phyloP scores from a whole-genome alignment of 1,140 invertebrate species.

The Apis cerana region DNA sequence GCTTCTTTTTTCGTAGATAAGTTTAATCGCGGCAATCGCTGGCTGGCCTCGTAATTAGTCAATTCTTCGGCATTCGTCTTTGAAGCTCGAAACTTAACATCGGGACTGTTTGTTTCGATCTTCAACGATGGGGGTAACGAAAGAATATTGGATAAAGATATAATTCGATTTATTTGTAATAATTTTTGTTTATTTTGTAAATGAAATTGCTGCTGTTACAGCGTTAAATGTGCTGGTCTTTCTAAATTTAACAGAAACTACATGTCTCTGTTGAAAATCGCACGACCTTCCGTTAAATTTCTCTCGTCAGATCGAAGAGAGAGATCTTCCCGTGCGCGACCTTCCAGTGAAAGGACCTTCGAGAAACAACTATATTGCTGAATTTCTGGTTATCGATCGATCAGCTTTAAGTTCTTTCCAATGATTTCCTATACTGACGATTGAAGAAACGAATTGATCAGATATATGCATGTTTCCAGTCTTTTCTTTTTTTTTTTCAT shows the following conservation, averaged over 20 bases:
- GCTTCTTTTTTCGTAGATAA: neutral
- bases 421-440: neutral
- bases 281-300: constrained; percentile 23
- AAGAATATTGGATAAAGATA: no score
- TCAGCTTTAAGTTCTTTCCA: neutral
- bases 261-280: neutral
- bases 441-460: no score
- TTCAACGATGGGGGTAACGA: no score
- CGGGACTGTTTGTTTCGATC: no score
- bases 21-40: neutral
- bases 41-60: neutral
- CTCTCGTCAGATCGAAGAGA: neutral
- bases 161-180: no score
- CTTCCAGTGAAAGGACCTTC: constrained; percentile 36
- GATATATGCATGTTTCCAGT: no score
- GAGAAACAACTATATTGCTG: neutral
- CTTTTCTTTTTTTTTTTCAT: no score
- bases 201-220: no score
- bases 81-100: neutral
- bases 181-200: no score
- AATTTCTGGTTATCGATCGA: neutral
- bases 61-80: constrained; percentile 12
- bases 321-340: neutral
- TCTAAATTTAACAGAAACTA: no score
- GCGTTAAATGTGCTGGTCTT: no score